Percentiles rank a stretch among this genome's conserved stretches.
phyloP scores from a whole-genome alignment of 2,113 vertebrate species.

The Myanophis thanlyinensis region DNA sequence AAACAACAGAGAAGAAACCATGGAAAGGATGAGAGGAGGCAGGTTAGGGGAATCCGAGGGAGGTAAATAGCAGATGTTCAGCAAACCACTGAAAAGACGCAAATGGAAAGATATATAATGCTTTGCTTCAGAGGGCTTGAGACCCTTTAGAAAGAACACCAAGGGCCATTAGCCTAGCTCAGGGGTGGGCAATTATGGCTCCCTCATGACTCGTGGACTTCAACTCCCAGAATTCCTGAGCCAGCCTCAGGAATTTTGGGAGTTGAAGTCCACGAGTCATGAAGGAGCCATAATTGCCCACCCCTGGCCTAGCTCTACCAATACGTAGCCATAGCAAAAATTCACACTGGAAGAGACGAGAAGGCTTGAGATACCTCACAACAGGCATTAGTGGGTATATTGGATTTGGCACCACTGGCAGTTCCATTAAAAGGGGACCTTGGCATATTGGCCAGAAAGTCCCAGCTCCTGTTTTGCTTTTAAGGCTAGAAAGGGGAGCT shows the following conservation, averaged over 20 bases:
- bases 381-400: not conserved
- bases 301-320: not conserved
- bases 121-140: not conserved
- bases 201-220: too few relatives aligned
- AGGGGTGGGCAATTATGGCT: too few relatives aligned
- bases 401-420: slow-evolving; percentile 39
- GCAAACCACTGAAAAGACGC: not conserved
- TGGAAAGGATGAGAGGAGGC: not conserved
- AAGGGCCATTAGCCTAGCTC: accelerated
- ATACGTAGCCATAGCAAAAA: not conserved
- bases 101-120: not conserved
- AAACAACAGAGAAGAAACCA: not conserved
- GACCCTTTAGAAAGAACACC: slow-evolving; percentile 18
- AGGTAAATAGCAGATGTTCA: not conserved
- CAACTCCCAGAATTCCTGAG: too few relatives aligned
- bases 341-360: not conserved
- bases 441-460: not conserved
- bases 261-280: too few relatives aligned
- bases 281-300: too few relatives aligned
- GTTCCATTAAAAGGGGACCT: not conserved
- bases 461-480: not conserved
- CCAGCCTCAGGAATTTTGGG: too few relatives aligned
- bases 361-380: accelerated
- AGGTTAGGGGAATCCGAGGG: not conserved
- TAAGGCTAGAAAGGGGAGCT: not conserved